A percentile compares a stretch with the other conserved stretches of the same genome.
Conservation (phyloP, 2,888 invertebrate species). For the Sphaerophoria taeniata region DNA sequence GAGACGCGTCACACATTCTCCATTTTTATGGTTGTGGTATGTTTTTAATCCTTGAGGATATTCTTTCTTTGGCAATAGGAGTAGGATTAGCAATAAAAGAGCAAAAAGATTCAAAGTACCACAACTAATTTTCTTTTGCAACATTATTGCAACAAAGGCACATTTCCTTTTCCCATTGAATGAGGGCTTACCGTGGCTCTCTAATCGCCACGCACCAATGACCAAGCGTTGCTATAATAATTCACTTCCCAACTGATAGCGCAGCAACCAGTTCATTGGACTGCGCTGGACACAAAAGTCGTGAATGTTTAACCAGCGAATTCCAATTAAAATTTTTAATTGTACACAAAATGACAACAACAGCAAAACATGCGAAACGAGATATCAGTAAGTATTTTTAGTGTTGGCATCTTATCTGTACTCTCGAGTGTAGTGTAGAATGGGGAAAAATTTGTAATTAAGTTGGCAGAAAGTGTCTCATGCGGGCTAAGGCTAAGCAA, state of each 20-base stretch:
- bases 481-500: not conserved
- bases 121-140: no score
- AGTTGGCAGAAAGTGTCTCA: not conserved
- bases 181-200: not conserved
- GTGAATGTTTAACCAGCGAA: slow-evolving; percentile 37
- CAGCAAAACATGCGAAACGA: not conserved
- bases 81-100: no score
- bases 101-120: no score
- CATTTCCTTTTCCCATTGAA: slow-evolving; percentile 15
- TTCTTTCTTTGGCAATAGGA: no score
- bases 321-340: slow-evolving; percentile 46
- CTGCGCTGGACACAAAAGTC: slow-evolving; percentile 21
- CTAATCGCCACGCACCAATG: slow-evolving; percentile 58
- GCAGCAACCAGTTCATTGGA: slow-evolving; percentile 49
- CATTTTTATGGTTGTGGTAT: no score
- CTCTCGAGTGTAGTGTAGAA: not conserved
- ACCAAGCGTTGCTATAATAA: slow-evolving; percentile 42
- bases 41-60: no score
- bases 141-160: not conserved
- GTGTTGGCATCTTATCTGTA: slow-evolving; percentile 20
- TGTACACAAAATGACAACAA: slow-evolving; percentile 23
- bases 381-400: slow-evolving; percentile 31
- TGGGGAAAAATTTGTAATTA: slow-evolving; percentile 10
- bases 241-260: slow-evolving; percentile 59
- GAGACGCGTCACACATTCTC: not conserved